Conservation (phyloP, 2,797 vertebrate species). For the Pseudomugil tenellus region DNA sequence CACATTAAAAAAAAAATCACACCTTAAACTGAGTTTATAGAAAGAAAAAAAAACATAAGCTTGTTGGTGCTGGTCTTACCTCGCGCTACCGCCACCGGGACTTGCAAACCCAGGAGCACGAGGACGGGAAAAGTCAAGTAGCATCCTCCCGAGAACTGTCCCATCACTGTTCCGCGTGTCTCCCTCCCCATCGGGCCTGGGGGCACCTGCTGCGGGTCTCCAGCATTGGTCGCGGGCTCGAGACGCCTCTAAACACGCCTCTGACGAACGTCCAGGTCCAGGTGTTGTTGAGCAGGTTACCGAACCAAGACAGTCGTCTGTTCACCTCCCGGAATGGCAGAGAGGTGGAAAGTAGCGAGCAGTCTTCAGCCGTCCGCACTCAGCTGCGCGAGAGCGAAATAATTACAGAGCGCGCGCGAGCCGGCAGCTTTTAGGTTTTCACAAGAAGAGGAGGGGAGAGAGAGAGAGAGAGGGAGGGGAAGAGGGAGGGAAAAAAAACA, state of each 20-base stretch:
- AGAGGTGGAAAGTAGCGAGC: conserved; percentile 35
- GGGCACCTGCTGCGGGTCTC: conserved; percentile 62
- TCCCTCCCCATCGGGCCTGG: conserved; percentile 68
- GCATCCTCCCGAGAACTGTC: conserved; percentile 76
- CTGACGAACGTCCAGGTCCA: conserved; percentile 28
- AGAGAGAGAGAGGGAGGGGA: background rate
- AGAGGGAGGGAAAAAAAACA: no score
- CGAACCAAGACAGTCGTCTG: no score
- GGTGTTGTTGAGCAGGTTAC: no score
- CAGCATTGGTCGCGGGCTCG: conserved; percentile 62
- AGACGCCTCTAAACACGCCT: conserved; percentile 35
- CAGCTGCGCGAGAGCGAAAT: conserved; percentile 57
- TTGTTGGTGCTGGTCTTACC: conserved; percentile 61
- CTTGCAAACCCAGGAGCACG: conserved; percentile 61
- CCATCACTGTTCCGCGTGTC: conserved; percentile 75
- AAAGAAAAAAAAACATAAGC: background rate
- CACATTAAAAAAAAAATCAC: background rate
- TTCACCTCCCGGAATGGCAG: conserved; percentile 61
- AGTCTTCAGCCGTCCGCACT: conserved; percentile 43
- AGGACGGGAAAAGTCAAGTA: conserved; percentile 72
- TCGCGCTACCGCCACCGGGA: conserved; percentile 64
- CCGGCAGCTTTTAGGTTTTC: conserved; percentile 24
- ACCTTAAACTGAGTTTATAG: background rate
- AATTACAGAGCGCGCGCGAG: conserved; percentile 49
- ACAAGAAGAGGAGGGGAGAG: conserved; percentile 18